Evolutionary conservation across 1,140 invertebrate genomes (phyloP).

Genomic region (Trissolcus basalis): DNA sequence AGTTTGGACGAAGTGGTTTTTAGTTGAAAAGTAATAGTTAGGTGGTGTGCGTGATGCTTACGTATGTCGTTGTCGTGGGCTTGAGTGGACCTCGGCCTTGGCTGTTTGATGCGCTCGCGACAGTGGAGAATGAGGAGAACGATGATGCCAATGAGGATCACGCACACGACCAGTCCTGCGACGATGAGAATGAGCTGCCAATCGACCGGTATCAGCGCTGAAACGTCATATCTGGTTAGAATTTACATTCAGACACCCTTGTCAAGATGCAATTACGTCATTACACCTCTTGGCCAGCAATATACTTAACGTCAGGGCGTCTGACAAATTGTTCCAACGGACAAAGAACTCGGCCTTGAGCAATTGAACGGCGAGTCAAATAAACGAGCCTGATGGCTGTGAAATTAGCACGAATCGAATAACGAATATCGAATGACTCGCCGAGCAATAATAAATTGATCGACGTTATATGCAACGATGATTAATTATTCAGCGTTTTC

Average conservation of each 20-base stretch:
- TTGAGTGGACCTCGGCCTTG: constrained; percentile 70
- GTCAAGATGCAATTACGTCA: constrained; percentile 38
- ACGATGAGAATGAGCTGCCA: constrained; percentile 78
- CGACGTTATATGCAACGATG: too few species aligned
- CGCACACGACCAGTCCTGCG: constrained; percentile 75
- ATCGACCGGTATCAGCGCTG: constrained; percentile 77
- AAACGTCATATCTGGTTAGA: constrained; percentile 69
- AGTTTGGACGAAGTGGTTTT: neutral
- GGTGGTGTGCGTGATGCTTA: constrained; percentile 66
- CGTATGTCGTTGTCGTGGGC: constrained; percentile 74
- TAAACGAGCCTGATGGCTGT: too few species aligned
- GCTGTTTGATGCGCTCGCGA: constrained; percentile 76
- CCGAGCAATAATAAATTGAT: too few species aligned
- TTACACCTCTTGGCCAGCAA: constrained; percentile 12
- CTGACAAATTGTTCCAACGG: constrained; percentile 21
- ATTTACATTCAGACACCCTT: constrained; percentile 60
- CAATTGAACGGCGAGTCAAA: too few species aligned
- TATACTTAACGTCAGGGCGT: constrained; percentile 23
- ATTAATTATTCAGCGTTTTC: too few species aligned
- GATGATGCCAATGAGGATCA: constrained; percentile 77
- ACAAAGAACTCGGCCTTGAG: neutral
- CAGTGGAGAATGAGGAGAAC: constrained; percentile 77
- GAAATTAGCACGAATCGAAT: too few species aligned
- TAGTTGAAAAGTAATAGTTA: constrained; percentile 3
- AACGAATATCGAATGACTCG: too few species aligned